Conservation (phyloP, 2,113 vertebrate genomes). For the Entelurus aequoreus region DNA sequence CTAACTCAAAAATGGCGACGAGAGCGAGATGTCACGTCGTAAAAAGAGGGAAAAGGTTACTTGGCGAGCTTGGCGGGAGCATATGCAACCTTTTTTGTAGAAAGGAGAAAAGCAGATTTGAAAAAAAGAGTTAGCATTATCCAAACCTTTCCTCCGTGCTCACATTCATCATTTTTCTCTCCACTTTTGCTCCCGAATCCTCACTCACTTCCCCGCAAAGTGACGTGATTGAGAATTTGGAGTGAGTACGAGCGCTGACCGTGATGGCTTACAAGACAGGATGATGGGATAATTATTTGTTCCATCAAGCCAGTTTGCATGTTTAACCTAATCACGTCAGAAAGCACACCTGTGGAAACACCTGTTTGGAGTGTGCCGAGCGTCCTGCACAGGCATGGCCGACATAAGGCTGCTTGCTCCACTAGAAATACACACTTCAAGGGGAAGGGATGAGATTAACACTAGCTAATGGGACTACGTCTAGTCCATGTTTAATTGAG, state of each 20-base stretch:
- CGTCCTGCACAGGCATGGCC: slow-evolving; percentile 4
- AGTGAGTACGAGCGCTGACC: slow-evolving; percentile 41
- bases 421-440: slow-evolving; percentile 7
- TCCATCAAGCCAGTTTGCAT: slow-evolving; percentile 54
- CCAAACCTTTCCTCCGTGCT: neutral
- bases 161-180: slow-evolving; percentile 17
- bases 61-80: slow-evolving; percentile 8
- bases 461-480: no score
- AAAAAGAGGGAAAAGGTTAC: slow-evolving; percentile 37
- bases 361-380: slow-evolving; percentile 32
- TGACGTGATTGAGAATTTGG: slow-evolving; percentile 42
- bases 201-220: slow-evolving; percentile 17
- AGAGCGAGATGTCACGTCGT: slow-evolving; percentile 28
- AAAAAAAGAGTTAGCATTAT: neutral
- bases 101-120: neutral
- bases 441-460: no score
- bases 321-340: slow-evolving; percentile 46
- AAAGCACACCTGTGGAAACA: slow-evolving; percentile 53
- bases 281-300: slow-evolving; percentile 59
- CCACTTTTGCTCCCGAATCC: slow-evolving; percentile 23
- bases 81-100: neutral
- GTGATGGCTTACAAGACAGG: slow-evolving; percentile 32
- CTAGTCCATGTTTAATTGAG: neutral
- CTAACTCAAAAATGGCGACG: slow-evolving; percentile 35
- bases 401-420: slow-evolving; percentile 1